A percentile compares a stretch with the other conserved stretches of the same genome.
phyloP scores from a whole-genome alignment of 1,140 invertebrate species.

The Drosophila arizonae region DNA sequence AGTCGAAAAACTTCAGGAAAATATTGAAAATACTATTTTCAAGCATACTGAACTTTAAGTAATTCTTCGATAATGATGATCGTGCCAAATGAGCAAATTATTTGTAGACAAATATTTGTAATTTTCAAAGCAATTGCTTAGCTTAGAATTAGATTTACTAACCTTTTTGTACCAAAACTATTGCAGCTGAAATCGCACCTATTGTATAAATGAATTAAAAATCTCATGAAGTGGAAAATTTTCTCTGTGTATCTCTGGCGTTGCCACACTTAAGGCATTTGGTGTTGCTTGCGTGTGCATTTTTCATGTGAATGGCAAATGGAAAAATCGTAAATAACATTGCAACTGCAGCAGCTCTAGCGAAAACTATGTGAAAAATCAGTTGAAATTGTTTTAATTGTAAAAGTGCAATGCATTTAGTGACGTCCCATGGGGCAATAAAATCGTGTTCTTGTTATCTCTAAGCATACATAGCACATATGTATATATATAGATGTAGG shows the following conservation, averaged over 20 bases:
- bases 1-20: slow-evolving; percentile 93
- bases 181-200: slow-evolving; percentile 3
- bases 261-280: slow-evolving; percentile 18
- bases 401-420: slow-evolving; percentile 44
- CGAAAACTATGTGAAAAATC: slow-evolving; percentile 44
- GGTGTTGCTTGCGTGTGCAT: slow-evolving; percentile 38
- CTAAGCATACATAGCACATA: slow-evolving; percentile 53
- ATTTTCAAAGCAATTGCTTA: slow-evolving; percentile 36
- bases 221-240: slow-evolving; percentile 41
- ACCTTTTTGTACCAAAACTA: slow-evolving; percentile 66
- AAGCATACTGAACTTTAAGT: slow-evolving; percentile 89
- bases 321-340: slow-evolving; percentile 53
- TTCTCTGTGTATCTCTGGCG: slow-evolving; percentile 23
- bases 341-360: slow-evolving; percentile 38
- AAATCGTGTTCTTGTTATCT: slow-evolving; percentile 21
- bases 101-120: slow-evolving; percentile 28
- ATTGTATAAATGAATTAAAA: slow-evolving; percentile 48
- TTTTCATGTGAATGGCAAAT: slow-evolving; percentile 40
- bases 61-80: background rate
- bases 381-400: slow-evolving; percentile 36
- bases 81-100: slow-evolving; percentile 71
- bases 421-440: slow-evolving; percentile 12
- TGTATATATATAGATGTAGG: slow-evolving; percentile 48
- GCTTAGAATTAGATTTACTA: slow-evolving; percentile 19
- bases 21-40: slow-evolving; percentile 91